Evolutionary conservation across 2,888 invertebrate species (phyloP), one percentile per base, ranked within the genome.

Genomic region (Acleris emargana): DNA sequence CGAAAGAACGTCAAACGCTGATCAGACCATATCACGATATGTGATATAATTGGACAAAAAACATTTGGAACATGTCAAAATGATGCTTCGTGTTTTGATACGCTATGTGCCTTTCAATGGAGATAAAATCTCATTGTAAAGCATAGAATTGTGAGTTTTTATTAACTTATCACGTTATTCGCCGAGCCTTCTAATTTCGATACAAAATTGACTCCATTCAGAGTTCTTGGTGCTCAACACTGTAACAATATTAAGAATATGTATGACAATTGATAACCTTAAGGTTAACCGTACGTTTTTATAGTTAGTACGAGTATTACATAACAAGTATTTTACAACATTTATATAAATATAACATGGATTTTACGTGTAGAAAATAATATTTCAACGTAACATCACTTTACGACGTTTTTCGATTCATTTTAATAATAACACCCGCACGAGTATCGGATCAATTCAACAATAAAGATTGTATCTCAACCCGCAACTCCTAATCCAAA

Each of bases 1-100:
- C 68, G 62, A 68, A 66, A 57, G 47, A 62, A 67, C 53, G 68
- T 67, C 70, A 71, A 68, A 69, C 60, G 69, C 68, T 64, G 62
- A 67, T 72, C 71, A 43, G 50, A 60, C 55, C 54, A 49, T 49
- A 55, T 71, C 66, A 69, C 68, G 67, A 68, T 68, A 63, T 28
- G 32, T 28, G 55, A 51, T 55, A 59, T 67, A 61, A 58, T 59
- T 59, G 64, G 22, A 61, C 59, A 68, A 68, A 68, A 63, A 68
- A 25, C 20, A 57, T 45, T 57, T 17, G 6, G 43, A 45, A 57
- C 57, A 57, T 25, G 57, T 57, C 57, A 57, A 57, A 57, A 42
- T 53, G 32, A 53, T 45, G 25, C n/a, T 22, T 45, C 45, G 20
- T 57, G 17, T 57, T 57, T 45, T 22, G 57, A 7, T n/a, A 57